A percentile compares a stretch with the other conserved stretches of the same genome.
These are phyloP conservation scores for Philereme transversata DNA, from an alignment of 2,888 invertebrate species.

Conservation along the genomic window DNA sequence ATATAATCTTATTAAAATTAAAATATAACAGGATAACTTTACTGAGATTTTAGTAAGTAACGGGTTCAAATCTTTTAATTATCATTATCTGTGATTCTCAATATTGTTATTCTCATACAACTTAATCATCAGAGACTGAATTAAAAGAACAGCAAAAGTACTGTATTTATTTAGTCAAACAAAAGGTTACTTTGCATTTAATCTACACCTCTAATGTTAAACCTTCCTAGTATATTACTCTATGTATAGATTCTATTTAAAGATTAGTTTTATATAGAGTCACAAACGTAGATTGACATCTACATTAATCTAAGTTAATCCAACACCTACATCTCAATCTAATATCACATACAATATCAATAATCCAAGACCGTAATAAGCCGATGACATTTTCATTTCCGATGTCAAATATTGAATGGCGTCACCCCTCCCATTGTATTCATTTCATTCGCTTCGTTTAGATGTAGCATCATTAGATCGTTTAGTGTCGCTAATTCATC, in stretches of 20 bases:
- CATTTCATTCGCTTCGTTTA: constrained; percentile 59
- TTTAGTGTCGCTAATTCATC: constrained; percentile 56
- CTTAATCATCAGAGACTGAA: too few relatives aligned
- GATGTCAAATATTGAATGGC: constrained; percentile 66
- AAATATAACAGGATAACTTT: neutral
- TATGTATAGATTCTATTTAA: too few relatives aligned
- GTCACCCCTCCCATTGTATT: constrained; percentile 40
- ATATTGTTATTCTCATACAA: too few relatives aligned
- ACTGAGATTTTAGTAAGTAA: too few relatives aligned
- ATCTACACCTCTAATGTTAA: too few relatives aligned
- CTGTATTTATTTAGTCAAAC: too few relatives aligned
- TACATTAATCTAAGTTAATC: constrained; percentile 19
- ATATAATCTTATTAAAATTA: too few relatives aligned
- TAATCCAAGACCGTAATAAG: constrained; percentile 73
- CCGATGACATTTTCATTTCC: constrained; percentile 82
- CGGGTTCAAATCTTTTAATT: too few relatives aligned
- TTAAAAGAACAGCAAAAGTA: too few relatives aligned
- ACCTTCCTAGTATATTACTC: too few relatives aligned
- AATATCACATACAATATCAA: constrained; percentile 60
- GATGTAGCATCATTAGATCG: constrained; percentile 52
- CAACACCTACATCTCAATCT: constrained; percentile 27
- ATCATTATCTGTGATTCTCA: too few relatives aligned
- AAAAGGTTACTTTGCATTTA: too few relatives aligned
- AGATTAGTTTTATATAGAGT: neutral
- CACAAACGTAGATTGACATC: constrained; percentile 1